These are phyloP conservation scores for Lycocorax pyrrhopterus DNA, from an alignment of 2,113 vertebrate genomes.

Conservation along the genomic window DNA sequence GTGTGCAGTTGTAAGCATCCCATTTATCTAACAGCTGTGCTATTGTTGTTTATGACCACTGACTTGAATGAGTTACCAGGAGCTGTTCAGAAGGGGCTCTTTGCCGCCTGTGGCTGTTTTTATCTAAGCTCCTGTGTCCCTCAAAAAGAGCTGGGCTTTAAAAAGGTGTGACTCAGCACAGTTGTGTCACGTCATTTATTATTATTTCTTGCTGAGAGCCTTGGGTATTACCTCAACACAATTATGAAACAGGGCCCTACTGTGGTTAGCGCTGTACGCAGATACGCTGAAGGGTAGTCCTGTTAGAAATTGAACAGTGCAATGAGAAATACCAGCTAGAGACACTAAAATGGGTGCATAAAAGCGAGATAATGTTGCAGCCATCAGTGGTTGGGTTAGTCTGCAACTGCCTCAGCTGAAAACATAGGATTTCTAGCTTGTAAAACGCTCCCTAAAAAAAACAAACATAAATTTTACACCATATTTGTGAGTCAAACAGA, in stretches of 20 bases:
- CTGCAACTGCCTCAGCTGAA: background rate
- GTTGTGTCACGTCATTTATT: background rate
- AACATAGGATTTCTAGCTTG: background rate
- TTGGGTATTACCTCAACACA: conserved; percentile 21
- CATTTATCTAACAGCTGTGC: conserved; percentile 55
- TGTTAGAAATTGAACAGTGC: background rate
- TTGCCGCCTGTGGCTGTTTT: background rate
- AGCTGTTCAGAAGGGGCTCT: conserved; percentile 24
- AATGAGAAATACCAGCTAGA: conserved; percentile 5
- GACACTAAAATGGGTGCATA: background rate
- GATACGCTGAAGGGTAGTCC: background rate
- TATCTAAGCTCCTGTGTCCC: background rate
- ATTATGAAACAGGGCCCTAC: background rate
- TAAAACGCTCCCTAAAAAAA: background rate
- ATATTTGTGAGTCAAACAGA: background rate
- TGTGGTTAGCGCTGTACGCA: background rate
- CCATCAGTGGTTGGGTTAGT: background rate
- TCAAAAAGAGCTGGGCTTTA: conserved; percentile 22
- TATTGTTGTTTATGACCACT: conserved; percentile 38
- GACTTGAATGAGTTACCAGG: conserved; percentile 47
- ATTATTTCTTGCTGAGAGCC: conserved; percentile 15
- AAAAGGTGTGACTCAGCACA: conserved; percentile 53
- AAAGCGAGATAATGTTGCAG: background rate
- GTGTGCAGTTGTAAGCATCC: conserved; percentile 18
- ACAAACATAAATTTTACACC: background rate